phyloP scores from a whole-genome alignment of 2,888 invertebrate species.

The Sarcophaga variegata region DNA sequence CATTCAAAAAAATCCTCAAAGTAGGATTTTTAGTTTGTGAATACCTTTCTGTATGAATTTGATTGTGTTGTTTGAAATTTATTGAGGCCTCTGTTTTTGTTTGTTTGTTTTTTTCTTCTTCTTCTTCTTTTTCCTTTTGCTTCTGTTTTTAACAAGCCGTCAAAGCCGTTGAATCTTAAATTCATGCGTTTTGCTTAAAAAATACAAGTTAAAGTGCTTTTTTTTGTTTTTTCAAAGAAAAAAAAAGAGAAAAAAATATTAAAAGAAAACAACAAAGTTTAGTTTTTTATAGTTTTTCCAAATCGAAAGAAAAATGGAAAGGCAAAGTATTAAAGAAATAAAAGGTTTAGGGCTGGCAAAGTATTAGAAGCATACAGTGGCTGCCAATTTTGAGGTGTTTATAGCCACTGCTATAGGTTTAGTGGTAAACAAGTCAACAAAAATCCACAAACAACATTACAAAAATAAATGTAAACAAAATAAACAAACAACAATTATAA shows the following conservation, averaged over 20 bases:
- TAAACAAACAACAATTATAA: too few relatives aligned
- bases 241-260: not conserved
- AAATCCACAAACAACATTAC: too few relatives aligned
- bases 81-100: not conserved
- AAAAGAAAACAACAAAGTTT: not conserved
- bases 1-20: not conserved
- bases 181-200: not conserved
- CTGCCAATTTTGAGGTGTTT: too few relatives aligned
- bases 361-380: not conserved
- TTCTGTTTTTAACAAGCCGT: slow-evolving; percentile 6
- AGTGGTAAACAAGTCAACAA: too few relatives aligned
- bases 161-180: not conserved
- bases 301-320: slow-evolving; percentile 3
- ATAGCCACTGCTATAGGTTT: too few relatives aligned
- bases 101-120: not conserved
- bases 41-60: slow-evolving; percentile 24
- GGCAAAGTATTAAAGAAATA: not conserved
- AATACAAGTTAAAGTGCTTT: slow-evolving; percentile 21
- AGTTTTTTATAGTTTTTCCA: not conserved
- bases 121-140: not conserved
- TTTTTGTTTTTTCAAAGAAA: not conserved
- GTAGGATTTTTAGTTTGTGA: slow-evolving; percentile 15
- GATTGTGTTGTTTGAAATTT: slow-evolving; percentile 52
- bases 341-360: not conserved
- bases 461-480: too few relatives aligned